These are phyloP conservation scores for Hemicordylus capensis DNA, from an alignment of 2,113 vertebrate species.

Conservation along the genomic window DNA sequence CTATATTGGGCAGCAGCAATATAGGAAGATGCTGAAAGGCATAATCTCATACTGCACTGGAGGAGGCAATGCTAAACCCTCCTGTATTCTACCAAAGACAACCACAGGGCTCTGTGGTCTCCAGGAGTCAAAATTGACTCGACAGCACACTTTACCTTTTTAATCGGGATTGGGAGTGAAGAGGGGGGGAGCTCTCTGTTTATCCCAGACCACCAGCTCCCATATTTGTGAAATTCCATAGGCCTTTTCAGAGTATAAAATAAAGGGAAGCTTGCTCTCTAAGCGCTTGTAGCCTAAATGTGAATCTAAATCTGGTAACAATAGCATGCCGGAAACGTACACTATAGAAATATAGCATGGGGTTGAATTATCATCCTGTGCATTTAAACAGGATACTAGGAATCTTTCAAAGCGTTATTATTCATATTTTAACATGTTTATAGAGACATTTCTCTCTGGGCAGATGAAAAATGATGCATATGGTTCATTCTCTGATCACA, in stretches of 20 bases:
- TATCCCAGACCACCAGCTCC: neutral
- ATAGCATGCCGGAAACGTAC: neutral
- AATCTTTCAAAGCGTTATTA: conserved; percentile 7
- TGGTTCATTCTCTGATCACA: neutral
- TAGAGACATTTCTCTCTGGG: conserved; percentile 7
- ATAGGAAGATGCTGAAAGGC: no score
- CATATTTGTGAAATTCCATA: neutral
- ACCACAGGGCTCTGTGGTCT: no score
- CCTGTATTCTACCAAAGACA: no score
- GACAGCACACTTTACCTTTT: no score
- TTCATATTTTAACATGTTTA: conserved; percentile 1
- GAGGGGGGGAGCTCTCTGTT: no score
- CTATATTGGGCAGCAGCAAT: no score
- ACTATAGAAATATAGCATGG: neutral
- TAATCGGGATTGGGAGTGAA: no score
- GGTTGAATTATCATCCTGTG: neutral
- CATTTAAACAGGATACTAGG: neutral
- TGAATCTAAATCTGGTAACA: neutral
- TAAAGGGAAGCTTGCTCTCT: neutral
- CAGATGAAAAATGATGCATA: neutral
- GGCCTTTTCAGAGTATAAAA: neutral
- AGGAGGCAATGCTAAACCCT: no score
- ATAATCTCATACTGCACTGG: no score
- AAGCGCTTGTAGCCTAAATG: neutral
- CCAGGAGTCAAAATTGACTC: no score